A percentile compares a stretch with the other conserved stretches of the same genome.
phyloP scores from a whole-genome alignment of 2,113 vertebrate species.

The Tamias sibiricus region DNA sequence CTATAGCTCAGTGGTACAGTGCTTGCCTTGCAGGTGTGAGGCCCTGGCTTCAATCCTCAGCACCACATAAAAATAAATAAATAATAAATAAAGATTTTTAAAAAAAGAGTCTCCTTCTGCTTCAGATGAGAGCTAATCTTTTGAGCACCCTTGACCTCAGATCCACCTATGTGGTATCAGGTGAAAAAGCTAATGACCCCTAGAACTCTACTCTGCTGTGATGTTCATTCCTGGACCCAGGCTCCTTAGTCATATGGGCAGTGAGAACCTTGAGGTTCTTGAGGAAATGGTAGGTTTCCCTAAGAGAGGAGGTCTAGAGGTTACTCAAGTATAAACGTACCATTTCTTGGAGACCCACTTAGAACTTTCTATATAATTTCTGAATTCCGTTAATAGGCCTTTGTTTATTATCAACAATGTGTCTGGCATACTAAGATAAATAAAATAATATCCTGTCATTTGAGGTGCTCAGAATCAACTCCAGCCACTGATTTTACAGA shows the following conservation, averaged over 20 bases:
- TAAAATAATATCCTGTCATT: not conserved
- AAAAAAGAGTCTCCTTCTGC: no score
- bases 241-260: not conserved
- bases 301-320: not conserved
- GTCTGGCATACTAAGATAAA: constrained; percentile 40
- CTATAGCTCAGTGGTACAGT: no score
- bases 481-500: not conserved
- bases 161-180: not conserved
- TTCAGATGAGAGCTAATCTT: not conserved
- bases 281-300: not conserved
- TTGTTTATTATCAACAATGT: constrained; percentile 45
- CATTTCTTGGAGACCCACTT: constrained; percentile 36
- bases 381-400: constrained; percentile 36
- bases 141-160: not conserved
- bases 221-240: not conserved
- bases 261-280: not conserved
- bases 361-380: constrained; percentile 45
- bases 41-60: no score
- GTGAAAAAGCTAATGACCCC: not conserved
- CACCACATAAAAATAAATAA: no score
- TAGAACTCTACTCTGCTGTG: not conserved
- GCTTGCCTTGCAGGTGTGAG: no score
- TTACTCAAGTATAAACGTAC: not conserved
- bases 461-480: constrained; percentile 33
- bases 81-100: no score